Conservation (phyloP, 2,797 vertebrate genomes). For the Protosalanx chinensis region DNA sequence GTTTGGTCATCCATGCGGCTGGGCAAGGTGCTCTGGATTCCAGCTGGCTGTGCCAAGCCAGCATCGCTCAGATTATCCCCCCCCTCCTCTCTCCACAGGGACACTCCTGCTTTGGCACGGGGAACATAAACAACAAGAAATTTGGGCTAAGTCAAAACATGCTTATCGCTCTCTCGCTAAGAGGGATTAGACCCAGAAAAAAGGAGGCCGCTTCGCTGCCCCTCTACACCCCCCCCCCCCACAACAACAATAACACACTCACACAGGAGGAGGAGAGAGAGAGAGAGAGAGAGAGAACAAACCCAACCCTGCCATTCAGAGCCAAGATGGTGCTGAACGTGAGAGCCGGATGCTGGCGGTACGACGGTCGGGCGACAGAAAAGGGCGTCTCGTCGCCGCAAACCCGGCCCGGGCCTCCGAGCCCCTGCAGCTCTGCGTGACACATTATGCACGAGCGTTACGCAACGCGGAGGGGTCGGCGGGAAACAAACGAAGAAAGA, state of each 20-base stretch:
- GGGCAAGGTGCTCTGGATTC: constrained; percentile 53
- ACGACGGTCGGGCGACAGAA: neutral
- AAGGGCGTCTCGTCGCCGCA: neutral
- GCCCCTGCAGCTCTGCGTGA: neutral
- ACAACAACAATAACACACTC: neutral
- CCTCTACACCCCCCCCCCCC: neutral
- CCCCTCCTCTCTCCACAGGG: constrained; percentile 44
- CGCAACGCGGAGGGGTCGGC: constrained; percentile 28
- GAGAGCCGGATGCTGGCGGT: neutral
- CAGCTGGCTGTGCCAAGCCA: constrained; percentile 51
- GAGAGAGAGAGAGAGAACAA: neutral
- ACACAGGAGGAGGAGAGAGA: neutral
- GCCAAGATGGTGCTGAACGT: neutral
- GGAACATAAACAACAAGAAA: constrained; percentile 65
- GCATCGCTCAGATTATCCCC: constrained; percentile 57
- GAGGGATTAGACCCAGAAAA: constrained; percentile 63
- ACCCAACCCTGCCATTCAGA: neutral
- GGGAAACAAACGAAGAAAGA: constrained; percentile 18
- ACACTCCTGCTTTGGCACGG: constrained; percentile 60
- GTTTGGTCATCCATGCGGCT: constrained; percentile 24
- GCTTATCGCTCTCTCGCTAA: constrained; percentile 62
- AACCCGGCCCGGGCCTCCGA: neutral
- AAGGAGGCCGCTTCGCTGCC: constrained; percentile 15
- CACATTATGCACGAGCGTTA: constrained; percentile 35
- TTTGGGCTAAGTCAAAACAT: constrained; percentile 64